These are phyloP conservation scores for Actenoides hombroni DNA, from an alignment of 2,113 vertebrate species.

Conservation along the genomic window DNA sequence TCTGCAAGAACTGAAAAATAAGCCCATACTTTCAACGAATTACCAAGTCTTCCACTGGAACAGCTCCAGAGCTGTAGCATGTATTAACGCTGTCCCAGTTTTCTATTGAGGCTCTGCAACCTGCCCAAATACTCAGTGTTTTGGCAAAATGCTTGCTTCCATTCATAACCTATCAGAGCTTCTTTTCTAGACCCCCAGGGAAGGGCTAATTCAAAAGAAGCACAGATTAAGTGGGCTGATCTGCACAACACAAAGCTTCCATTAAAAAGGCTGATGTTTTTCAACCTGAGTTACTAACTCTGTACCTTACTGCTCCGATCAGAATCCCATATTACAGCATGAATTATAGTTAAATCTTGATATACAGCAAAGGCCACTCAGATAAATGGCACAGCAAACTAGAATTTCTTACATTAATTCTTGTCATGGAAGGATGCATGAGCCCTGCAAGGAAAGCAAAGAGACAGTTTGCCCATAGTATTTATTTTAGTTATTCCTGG, in stretches of 20 bases:
- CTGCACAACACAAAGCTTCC: conserved; percentile 3
- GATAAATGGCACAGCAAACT: background rate
- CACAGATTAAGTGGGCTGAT: background rate
- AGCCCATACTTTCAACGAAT: background rate
- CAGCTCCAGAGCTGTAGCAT: background rate
- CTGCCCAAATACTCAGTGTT: background rate
- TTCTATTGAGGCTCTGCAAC: background rate
- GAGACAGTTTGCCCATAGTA: background rate
- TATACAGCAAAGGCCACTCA: background rate
- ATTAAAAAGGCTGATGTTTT: conserved; percentile 17
- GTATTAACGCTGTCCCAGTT: background rate
- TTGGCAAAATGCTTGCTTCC: background rate
- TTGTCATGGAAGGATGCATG: background rate
- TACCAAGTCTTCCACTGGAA: background rate
- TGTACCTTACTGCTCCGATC: background rate
- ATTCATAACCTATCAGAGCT: background rate
- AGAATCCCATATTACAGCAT: background rate
- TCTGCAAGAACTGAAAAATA: background rate
- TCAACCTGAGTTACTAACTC: background rate
- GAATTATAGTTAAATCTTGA: background rate
- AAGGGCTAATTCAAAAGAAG: conserved; percentile 12
- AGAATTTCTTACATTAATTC: background rate
- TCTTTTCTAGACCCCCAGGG: background rate
- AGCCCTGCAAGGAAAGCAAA: background rate
- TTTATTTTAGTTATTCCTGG: background rate